Conservation (phyloP, 2,113 vertebrate genomes). For the Lasiurus cinereus region DNA sequence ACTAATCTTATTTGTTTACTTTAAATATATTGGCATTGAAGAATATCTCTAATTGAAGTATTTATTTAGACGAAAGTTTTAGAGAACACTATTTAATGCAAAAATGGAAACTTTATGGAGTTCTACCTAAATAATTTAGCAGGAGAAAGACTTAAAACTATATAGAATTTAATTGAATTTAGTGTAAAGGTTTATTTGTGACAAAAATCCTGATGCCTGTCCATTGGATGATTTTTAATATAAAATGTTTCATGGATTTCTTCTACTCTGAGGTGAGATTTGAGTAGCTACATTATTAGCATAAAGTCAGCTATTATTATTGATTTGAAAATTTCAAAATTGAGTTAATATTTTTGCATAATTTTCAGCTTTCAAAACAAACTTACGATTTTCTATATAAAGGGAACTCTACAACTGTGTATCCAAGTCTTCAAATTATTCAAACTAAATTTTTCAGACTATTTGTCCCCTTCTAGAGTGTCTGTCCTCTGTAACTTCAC, state of each 20-base stretch:
- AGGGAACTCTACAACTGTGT: background rate
- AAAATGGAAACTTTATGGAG: slow-evolving; percentile 69
- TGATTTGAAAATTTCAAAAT: background rate
- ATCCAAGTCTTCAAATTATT: background rate
- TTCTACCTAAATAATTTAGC: slow-evolving; percentile 60
- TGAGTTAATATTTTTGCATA: background rate
- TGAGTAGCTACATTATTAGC: background rate
- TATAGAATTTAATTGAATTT: slow-evolving; percentile 46
- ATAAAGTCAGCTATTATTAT: background rate
- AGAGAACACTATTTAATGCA: slow-evolving; percentile 44
- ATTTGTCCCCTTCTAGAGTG: background rate
- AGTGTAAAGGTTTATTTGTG: slow-evolving; percentile 7
- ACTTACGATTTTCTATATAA: background rate
- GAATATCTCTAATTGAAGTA: slow-evolving; percentile 77
- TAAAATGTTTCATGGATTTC: slow-evolving; percentile 11
- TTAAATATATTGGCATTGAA: slow-evolving; percentile 61
- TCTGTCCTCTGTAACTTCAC: background rate
- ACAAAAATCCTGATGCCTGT: slow-evolving; percentile 11
- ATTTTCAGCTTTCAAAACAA: slow-evolving; percentile 41
- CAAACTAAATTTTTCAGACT: background rate
- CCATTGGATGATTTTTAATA: slow-evolving; percentile 1
- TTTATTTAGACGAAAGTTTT: slow-evolving; percentile 81
- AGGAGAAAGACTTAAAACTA: slow-evolving; percentile 52
- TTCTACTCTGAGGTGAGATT: background rate
- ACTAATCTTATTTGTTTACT: slow-evolving; percentile 70